phyloP scores from a whole-genome alignment of 2,888 invertebrate genomes.

The Conops quadrifasciatus region DNA sequence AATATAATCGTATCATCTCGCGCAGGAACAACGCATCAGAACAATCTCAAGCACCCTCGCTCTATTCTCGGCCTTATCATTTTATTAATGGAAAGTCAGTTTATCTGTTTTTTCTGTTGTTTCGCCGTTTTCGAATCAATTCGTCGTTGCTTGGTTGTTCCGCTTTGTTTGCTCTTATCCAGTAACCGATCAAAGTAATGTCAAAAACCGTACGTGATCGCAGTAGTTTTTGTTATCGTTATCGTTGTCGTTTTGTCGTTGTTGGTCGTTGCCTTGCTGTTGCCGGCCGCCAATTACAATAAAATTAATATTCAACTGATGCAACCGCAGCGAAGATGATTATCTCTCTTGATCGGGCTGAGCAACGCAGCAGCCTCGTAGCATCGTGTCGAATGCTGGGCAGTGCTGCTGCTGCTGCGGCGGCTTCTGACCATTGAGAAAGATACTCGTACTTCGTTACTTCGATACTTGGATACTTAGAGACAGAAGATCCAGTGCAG shows the following conservation, averaged over 20 bases:
- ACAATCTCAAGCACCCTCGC: too few relatives aligned
- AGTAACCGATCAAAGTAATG: conserved; percentile 14
- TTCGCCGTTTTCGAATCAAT: not conserved
- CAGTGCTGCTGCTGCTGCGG: not conserved
- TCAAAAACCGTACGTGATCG: conserved; percentile 26
- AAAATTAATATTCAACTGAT: conserved; percentile 62
- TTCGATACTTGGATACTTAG: too few relatives aligned
- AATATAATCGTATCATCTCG: not conserved
- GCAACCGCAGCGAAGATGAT: conserved; percentile 43
- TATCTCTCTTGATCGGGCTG: conserved; percentile 14
- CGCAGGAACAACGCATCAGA: not conserved
- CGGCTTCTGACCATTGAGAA: conserved; percentile 25
- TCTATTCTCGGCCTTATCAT: too few relatives aligned
- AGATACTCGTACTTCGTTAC: too few relatives aligned
- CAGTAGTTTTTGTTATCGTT: not conserved
- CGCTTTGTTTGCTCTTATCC: conserved; percentile 17
- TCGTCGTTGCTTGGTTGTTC: not conserved
- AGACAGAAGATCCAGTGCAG: not conserved
- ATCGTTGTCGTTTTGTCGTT: not conserved
- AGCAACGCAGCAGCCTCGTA: conserved; percentile 24
- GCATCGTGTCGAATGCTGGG: not conserved
- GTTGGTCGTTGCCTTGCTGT: too few relatives aligned
- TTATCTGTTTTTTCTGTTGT: not conserved
- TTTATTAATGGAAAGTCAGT: too few relatives aligned
- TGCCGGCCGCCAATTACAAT: conserved; percentile 34